Conservation (phyloP, 2,888 invertebrate species). For the Endomychus coccineus region DNA sequence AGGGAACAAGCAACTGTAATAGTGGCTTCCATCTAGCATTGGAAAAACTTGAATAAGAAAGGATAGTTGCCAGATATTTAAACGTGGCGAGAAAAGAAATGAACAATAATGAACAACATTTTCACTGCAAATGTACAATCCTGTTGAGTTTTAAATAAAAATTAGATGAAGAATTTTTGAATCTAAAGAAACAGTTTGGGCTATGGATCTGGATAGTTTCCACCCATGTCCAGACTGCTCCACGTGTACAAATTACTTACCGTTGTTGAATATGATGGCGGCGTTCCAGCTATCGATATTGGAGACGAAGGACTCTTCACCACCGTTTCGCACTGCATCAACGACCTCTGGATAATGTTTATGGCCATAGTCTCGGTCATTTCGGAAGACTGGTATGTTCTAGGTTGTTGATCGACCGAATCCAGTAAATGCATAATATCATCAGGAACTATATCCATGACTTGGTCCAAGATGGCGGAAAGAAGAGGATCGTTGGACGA, state of each 20-base stretch:
- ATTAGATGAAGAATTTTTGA: too few species aligned
- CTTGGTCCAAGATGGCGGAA: slow-evolving; percentile 69
- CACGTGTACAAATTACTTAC: slow-evolving; percentile 33
- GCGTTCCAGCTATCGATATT: slow-evolving; percentile 48
- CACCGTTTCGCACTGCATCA: slow-evolving; percentile 76
- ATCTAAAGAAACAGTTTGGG: too few species aligned
- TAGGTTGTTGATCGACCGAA: slow-evolving; percentile 24
- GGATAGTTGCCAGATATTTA: too few species aligned
- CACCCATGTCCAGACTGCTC: not conserved
- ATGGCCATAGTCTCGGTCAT: slow-evolving; percentile 74
- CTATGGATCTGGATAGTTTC: not conserved
- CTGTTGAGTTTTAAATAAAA: too few species aligned
- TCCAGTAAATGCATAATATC: slow-evolving; percentile 44
- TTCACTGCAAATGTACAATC: too few species aligned
- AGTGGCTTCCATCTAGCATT: too few species aligned
- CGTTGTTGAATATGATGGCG: slow-evolving; percentile 51
- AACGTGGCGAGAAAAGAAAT: too few species aligned
- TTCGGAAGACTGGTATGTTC: slow-evolving; percentile 35
- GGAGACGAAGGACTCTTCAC: slow-evolving; percentile 57
- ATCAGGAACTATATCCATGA: slow-evolving; percentile 33
- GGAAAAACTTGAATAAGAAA: too few species aligned
- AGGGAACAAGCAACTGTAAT: too few species aligned
- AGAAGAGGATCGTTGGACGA: slow-evolving; percentile 60
- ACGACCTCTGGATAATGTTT: slow-evolving; percentile 79
- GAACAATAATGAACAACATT: too few species aligned